Conservation (phyloP, 30 jellyfish, hydroid and myxozoan genomes). For the Rhopilema esculentum region DNA sequence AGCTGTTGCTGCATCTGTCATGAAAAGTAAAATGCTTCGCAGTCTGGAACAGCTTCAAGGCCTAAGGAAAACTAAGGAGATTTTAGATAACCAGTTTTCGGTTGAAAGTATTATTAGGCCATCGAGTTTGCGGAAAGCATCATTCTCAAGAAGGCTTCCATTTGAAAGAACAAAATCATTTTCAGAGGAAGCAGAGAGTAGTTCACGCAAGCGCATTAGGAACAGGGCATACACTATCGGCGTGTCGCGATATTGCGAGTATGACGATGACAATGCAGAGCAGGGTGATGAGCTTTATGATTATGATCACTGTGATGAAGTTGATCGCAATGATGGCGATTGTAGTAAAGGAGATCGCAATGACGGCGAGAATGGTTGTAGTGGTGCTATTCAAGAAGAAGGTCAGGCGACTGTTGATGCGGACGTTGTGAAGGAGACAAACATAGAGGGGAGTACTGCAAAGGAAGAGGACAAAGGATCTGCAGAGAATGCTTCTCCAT, state of each 20-base stretch:
- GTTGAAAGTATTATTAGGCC: constrained; percentile 76
- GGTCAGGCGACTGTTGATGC: neutral
- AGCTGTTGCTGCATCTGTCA: constrained; percentile 60
- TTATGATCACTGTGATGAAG: neutral
- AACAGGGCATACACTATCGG: constrained; percentile 57
- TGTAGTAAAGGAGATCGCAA: neutral
- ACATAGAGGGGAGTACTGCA: neutral
- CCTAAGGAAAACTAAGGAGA: constrained; percentile 18
- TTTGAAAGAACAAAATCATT: constrained; percentile 57
- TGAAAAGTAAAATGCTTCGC: constrained; percentile 48
- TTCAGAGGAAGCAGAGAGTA: constrained; percentile 43
- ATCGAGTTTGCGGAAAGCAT: constrained; percentile 59
- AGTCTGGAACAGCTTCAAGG: constrained; percentile 69
- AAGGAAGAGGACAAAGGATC: neutral
- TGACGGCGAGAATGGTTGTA: constrained; percentile 1
- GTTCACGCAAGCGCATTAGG: constrained; percentile 3
- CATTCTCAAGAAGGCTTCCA: constrained; percentile 50
- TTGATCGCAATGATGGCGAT: neutral
- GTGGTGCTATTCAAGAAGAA: neutral
- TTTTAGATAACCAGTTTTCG: constrained; percentile 51
- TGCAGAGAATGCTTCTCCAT: neutral
- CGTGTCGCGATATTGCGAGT: neutral
- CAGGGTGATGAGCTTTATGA: neutral
- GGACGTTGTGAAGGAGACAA: neutral
- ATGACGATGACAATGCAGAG: constrained; percentile 38